phyloP scores from a whole-genome alignment of 2,888 invertebrate species.

The Lithophane ornitopus region DNA sequence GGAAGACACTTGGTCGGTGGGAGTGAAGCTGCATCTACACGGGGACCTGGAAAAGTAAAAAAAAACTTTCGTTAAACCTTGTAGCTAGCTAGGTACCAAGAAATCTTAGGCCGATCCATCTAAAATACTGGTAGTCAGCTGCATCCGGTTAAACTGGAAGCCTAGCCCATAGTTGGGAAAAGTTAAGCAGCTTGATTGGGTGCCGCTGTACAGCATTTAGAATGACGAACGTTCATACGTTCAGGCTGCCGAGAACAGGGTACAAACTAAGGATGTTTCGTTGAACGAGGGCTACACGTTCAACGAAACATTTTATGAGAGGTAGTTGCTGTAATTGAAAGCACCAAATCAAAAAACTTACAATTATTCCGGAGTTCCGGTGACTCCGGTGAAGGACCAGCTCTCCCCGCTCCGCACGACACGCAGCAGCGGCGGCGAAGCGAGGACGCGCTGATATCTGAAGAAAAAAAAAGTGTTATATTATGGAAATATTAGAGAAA shows the following conservation, averaged over 20 bases:
- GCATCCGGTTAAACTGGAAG: no score
- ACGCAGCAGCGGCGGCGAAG: slow-evolving; percentile 35
- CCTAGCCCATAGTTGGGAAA: no score
- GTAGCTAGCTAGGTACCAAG: background rate
- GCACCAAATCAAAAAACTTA: background rate
- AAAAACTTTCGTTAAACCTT: background rate
- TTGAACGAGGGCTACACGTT: no score
- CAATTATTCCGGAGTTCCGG: background rate
- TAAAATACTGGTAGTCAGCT: no score
- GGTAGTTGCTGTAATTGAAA: no score
- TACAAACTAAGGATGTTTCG: no score
- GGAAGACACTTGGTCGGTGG: background rate
- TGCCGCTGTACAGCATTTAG: background rate
- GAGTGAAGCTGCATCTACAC: slow-evolving; percentile 10
- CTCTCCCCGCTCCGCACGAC: slow-evolving; percentile 24
- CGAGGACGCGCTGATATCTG: slow-evolving; percentile 13
- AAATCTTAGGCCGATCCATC: background rate
- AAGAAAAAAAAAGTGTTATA: background rate
- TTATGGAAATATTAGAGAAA: background rate
- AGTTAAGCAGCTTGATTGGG: background rate
- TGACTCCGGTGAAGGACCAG: background rate
- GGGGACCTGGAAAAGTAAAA: slow-evolving; percentile 2
- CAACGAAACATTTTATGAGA: background rate
- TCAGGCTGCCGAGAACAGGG: no score
- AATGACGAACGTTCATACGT: background rate